These are phyloP conservation scores for Callocephalon fimbriatum DNA, from an alignment of 2,113 vertebrate genomes.

Conservation along the genomic window DNA sequence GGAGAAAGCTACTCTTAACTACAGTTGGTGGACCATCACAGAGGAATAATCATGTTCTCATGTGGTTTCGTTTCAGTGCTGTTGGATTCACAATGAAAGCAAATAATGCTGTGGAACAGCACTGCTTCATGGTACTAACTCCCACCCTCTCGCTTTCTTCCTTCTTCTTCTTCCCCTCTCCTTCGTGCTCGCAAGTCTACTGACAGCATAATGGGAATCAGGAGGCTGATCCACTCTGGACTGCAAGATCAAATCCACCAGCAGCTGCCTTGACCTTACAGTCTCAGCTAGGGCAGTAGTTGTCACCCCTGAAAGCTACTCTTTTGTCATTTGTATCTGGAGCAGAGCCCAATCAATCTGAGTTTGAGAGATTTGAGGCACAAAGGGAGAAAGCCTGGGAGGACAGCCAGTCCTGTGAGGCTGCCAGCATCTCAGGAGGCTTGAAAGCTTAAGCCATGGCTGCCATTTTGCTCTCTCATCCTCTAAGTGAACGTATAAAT, in stretches of 20 bases:
- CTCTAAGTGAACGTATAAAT: not conserved
- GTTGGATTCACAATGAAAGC: not conserved
- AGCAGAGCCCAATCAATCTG: not conserved
- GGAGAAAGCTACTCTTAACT: not conserved
- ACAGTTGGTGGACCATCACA: not conserved
- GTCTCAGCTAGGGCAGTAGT: not conserved
- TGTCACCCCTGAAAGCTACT: not conserved
- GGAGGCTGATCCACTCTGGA: not conserved
- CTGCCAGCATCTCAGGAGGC: not conserved
- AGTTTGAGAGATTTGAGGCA: not conserved
- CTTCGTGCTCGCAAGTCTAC: not conserved
- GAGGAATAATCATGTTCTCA: not conserved
- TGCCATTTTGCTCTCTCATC: not conserved
- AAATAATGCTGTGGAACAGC: not conserved
- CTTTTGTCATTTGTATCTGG: not conserved
- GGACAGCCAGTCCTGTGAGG: not conserved
- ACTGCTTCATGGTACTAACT: rapidly evolving
- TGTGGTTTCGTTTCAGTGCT: not conserved
- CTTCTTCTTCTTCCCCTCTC: not conserved
- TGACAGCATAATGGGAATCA: not conserved
- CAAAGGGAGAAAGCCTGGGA: not conserved
- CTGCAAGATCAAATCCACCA: not conserved
- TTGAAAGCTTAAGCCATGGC: not conserved
- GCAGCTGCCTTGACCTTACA: not conserved
- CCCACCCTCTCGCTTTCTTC: not conserved